These are phyloP conservation scores for Bathybates hornii DNA, from an alignment of 2,113 vertebrate genomes.

Conservation along the genomic window DNA sequence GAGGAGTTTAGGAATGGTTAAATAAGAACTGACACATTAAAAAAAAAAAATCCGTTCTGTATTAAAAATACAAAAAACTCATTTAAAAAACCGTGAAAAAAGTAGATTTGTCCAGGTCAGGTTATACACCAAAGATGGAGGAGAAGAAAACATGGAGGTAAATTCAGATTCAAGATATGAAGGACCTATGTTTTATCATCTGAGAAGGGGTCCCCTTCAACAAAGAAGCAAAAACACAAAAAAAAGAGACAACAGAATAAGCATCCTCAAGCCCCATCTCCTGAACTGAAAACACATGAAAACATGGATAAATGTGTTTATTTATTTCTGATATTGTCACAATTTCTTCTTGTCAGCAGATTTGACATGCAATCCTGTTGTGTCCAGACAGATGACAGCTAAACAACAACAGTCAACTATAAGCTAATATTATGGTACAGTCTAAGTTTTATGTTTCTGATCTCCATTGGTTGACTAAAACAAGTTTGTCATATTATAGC, in stretches of 20 bases:
- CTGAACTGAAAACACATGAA: not conserved
- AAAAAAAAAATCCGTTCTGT: fast-evolving
- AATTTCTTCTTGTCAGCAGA: not conserved
- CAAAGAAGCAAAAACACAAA: not conserved
- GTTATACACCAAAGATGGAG: not conserved
- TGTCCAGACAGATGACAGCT: not conserved
- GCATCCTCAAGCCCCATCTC: not conserved
- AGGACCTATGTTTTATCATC: not conserved
- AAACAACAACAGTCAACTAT: not conserved
- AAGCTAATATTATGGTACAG: not conserved
- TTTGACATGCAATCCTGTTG: not conserved
- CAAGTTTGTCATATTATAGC: not conserved
- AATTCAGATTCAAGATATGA: not conserved
- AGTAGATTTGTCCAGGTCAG: not conserved
- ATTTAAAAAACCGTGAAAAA: fast-evolving
- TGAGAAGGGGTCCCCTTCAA: fast-evolving
- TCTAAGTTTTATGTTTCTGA: not conserved
- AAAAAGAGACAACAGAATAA: not conserved
- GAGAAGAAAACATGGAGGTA: not conserved
- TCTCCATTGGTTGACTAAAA: not conserved
- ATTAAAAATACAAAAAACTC: not conserved
- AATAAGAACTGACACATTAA: not conserved
- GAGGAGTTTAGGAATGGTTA: not conserved
- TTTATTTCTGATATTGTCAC: not conserved
- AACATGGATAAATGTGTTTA: not conserved